Percentiles rank a stretch among this genome's conserved stretches.
Conservation (phyloP, 2,113 vertebrate genomes). For the Mus spicilegus region DNA sequence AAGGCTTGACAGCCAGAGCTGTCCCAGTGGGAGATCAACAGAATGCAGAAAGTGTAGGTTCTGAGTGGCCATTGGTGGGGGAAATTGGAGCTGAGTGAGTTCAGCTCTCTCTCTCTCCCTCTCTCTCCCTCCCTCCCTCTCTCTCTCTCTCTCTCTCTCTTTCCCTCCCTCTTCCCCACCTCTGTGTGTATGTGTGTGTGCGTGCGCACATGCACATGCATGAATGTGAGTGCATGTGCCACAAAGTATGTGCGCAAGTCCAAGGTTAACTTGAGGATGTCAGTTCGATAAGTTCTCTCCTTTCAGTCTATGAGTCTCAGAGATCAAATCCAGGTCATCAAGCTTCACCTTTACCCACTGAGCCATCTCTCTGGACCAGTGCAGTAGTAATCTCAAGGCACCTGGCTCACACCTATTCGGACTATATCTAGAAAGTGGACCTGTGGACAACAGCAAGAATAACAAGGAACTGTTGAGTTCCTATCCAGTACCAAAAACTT, state of each 20-base stretch:
- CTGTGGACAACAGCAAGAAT: background rate
- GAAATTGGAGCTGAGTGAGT: background rate
- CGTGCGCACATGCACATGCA: rapidly evolving
- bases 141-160: background rate
- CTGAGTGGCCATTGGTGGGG: no score
- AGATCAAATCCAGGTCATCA: background rate
- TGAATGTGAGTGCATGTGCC: background rate
- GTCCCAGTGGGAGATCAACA: no score
- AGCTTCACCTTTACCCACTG: background rate
- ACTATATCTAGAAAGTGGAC: background rate
- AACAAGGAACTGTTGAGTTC: background rate
- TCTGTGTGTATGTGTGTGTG: no score
- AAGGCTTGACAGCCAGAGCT: background rate
- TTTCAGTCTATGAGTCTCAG: no score
- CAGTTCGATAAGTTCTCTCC: background rate
- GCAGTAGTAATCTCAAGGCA: background rate
- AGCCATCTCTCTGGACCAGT: background rate
- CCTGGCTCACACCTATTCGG: background rate
- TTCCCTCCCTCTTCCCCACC: no score
- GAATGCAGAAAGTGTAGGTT: background rate
- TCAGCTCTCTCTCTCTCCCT: background rate
- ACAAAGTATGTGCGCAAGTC: background rate
- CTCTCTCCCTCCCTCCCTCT: background rate
- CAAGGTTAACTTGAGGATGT: background rate
- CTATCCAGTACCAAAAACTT: background rate